phyloP scores from a whole-genome alignment of 2,888 invertebrate species.

The Cryptocephalus primarius region DNA sequence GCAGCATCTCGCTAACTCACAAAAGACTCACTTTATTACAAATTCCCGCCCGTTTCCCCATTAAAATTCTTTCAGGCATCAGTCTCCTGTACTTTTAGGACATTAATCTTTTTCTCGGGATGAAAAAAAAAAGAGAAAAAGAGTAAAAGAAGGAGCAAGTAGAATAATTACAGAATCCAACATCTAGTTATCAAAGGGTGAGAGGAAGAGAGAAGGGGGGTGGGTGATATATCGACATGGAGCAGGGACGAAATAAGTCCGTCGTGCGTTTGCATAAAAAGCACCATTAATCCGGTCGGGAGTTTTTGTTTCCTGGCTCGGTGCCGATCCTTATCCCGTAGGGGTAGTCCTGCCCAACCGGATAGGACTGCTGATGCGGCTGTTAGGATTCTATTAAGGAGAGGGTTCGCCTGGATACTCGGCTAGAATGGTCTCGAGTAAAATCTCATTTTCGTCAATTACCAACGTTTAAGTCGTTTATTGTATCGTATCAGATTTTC shows the following conservation, averaged over 20 bases:
- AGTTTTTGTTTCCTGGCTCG: neutral
- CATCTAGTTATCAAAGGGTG: neutral
- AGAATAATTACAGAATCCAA: neutral
- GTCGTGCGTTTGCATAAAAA: neutral
- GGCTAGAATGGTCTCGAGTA: too few species aligned
- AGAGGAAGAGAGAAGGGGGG: neutral
- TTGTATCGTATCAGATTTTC: too few species aligned
- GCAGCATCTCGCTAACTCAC: neutral
- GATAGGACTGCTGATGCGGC: neutral
- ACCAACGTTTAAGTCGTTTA: too few species aligned
- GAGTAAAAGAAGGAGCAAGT: neutral
- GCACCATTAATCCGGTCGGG: neutral
- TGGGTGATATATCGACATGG: neutral
- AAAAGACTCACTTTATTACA: neutral
- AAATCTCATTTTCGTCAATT: too few species aligned
- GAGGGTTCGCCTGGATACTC: too few species aligned
- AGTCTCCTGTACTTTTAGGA: neutral
- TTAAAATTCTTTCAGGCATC: neutral
- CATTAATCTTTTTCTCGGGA: neutral
- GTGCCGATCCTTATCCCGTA: neutral
- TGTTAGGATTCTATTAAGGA: neutral
- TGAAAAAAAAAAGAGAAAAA: neutral
- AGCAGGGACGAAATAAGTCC: neutral
- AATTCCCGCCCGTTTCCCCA: neutral
- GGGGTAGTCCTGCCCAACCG: neutral